Percentiles rank a stretch among this genome's conserved stretches.
Conservation (phyloP, 2,888 invertebrate species). For the Athripsodes cinereus region DNA sequence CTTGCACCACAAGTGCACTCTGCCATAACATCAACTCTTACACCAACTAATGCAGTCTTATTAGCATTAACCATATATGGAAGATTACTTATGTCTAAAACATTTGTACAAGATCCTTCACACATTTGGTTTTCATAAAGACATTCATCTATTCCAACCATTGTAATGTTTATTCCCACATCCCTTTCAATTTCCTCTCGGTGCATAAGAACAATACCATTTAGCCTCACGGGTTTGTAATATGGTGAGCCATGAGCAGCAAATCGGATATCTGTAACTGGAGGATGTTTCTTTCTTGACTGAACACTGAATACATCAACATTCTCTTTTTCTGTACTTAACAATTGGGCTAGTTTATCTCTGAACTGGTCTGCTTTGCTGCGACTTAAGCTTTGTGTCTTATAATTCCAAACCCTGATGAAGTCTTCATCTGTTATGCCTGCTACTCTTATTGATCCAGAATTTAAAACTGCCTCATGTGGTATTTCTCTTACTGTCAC, state of each 20-base stretch:
- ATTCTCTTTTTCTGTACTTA: conserved; percentile 80
- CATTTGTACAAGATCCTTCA: conserved; percentile 94
- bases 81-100: conserved; percentile 78
- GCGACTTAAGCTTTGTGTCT: conserved; percentile 73
- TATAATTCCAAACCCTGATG: conserved; percentile 90
- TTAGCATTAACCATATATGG: conserved; percentile 97
- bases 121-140: conserved; percentile 92
- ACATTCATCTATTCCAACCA: conserved; percentile 97
- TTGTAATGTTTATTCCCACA: conserved; percentile 93
- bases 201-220: conserved; percentile 90
- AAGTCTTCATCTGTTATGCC: conserved; percentile 96
- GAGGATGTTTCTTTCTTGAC: conserved; percentile 76
- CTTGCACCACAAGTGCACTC: conserved; percentile 92
- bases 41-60: conserved; percentile 93
- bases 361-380: conserved; percentile 88
- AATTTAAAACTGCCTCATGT: conserved; percentile 91
- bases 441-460: conserved; percentile 87
- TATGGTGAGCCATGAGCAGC: conserved; percentile 95
- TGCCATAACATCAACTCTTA: conserved; percentile 85
- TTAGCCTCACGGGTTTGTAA: conserved; percentile 88
- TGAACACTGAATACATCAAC: conserved; percentile 97
- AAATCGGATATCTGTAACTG: conserved; percentile 87
- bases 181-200: conserved; percentile 89
- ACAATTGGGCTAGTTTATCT: conserved; percentile 78
- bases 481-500: conserved; percentile 92